Conservation (phyloP, 2,888 invertebrate species). For the Cheilosia variabilis region DNA sequence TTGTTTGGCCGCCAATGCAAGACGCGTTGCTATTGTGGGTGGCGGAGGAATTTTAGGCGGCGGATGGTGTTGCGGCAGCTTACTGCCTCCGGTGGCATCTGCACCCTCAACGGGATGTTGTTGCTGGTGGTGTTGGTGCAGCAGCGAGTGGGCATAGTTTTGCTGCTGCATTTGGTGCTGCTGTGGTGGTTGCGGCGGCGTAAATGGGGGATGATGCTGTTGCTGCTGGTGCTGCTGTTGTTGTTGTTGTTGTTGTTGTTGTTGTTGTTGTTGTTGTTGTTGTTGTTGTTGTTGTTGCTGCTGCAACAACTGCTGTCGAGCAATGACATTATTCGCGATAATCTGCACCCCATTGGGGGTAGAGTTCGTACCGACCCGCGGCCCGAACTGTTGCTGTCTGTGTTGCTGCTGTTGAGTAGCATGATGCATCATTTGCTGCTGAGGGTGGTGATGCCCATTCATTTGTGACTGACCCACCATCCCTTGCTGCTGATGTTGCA, state of each 20-base stretch:
- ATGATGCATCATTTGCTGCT: conserved; percentile 60
- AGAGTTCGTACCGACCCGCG: conserved; percentile 79
- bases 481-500: conserved; percentile 65
- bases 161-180: conserved; percentile 72
- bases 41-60: conserved; percentile 74
- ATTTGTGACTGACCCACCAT: conserved; percentile 56
- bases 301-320: conserved; percentile 77
- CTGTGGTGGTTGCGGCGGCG: conserved; percentile 75
- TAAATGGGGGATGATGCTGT: conserved; percentile 64
- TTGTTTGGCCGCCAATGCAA: conserved; percentile 54
- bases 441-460: conserved; percentile 61
- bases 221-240: conserved; percentile 72
- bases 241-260: background rate
- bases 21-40: conserved; percentile 78
- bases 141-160: conserved; percentile 72
- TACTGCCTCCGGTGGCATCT: conserved; percentile 76
- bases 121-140: conserved; percentile 74
- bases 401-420: conserved; percentile 56
- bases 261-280: conserved; percentile 41
- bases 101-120: conserved; percentile 71
- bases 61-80: conserved; percentile 75
- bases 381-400: conserved; percentile 76
- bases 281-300: conserved; percentile 49
- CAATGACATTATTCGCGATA: conserved; percentile 63
- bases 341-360: conserved; percentile 78